A percentile compares a stretch with the other conserved stretches of the same genome.
phyloP scores from a whole-genome alignment of 2,888 invertebrate species.

The Oxytorus armatus region DNA sequence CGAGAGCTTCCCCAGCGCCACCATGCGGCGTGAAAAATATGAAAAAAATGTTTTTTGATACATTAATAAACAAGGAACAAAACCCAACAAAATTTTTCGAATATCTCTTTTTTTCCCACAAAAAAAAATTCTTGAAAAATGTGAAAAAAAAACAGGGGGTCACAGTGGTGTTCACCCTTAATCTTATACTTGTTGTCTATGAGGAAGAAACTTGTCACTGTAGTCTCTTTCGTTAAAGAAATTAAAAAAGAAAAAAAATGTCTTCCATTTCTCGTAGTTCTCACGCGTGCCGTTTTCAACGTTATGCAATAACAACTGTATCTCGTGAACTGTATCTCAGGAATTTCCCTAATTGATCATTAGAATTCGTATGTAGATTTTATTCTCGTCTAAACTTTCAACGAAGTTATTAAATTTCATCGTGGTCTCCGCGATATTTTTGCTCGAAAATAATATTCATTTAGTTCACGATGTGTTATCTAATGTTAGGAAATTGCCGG shows the following conservation, averaged over 20 bases:
- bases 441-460: slow-evolving; percentile 3
- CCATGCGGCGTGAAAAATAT: too few species aligned
- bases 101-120: too few species aligned
- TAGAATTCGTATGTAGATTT: slow-evolving; percentile 9
- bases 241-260: slow-evolving; percentile 1
- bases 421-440: neutral
- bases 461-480: neutral
- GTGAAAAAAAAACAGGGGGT: too few species aligned
- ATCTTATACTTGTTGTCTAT: neutral
- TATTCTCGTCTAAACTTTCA: neutral
- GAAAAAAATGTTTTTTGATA: too few species aligned
- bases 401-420: neutral
- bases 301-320: neutral
- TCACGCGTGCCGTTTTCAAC: slow-evolving; percentile 15
- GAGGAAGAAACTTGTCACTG: slow-evolving; percentile 26
- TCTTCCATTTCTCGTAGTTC: slow-evolving; percentile 9
- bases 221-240: slow-evolving; percentile 8
- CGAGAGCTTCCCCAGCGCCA: too few species aligned
- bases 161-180: too few species aligned
- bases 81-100: too few species aligned
- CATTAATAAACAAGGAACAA: too few species aligned
- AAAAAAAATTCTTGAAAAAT: too few species aligned
- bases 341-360: slow-evolving; percentile 22
- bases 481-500: slow-evolving; percentile 15
- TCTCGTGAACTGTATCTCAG: neutral